phyloP scores from a whole-genome alignment of 2,888 invertebrate species.

The Nephrotoma flavescens region DNA sequence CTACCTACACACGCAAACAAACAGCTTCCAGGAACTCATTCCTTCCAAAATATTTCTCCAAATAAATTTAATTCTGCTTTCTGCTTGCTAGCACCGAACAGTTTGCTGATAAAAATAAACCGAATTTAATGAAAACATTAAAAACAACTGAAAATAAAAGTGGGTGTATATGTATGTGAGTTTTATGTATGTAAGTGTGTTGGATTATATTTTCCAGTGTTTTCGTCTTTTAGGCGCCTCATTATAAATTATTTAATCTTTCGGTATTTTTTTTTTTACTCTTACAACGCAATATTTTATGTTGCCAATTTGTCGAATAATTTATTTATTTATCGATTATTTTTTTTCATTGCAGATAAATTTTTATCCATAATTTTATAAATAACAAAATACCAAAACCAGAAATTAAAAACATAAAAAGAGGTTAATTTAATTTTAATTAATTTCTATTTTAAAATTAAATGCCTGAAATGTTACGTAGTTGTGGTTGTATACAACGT shows the following conservation, averaged over 20 bases:
- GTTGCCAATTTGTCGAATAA: background rate
- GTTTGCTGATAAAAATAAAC: background rate
- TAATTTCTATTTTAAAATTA: background rate
- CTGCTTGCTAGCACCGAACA: background rate
- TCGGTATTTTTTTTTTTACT: background rate
- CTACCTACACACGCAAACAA: background rate
- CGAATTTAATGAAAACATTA: background rate
- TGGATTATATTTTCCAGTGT: background rate
- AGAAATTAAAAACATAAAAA: background rate
- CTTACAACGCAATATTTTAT: background rate
- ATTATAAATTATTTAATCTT: background rate
- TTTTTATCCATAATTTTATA: background rate
- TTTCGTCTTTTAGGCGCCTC: background rate
- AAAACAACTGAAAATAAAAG: background rate
- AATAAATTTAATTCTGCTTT: background rate
- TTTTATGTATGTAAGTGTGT: background rate
- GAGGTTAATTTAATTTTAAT: background rate
- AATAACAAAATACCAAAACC: background rate
- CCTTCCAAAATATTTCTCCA: background rate
- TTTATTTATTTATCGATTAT: background rate
- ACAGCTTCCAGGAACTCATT: background rate
- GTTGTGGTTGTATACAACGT: slow-evolving; percentile 29
- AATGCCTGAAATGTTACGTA: slow-evolving; percentile 24
- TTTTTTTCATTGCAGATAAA: background rate
- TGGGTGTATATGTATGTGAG: background rate